These are phyloP conservation scores for Trachelus iudaicus DNA, from an alignment of 2,888 invertebrate species.

Conservation along the genomic window DNA sequence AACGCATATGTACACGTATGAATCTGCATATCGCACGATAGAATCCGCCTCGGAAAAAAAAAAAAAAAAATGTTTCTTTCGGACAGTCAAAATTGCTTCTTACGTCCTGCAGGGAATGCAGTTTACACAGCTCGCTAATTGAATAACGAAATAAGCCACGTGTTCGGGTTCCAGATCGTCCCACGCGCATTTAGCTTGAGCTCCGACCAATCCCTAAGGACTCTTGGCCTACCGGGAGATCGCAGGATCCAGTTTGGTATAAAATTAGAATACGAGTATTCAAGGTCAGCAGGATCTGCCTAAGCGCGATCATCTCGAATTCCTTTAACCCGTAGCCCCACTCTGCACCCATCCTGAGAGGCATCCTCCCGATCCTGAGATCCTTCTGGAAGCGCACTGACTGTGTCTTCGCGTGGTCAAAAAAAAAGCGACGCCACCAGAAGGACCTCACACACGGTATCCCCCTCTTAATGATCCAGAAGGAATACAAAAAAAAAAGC, in stretches of 20 bases:
- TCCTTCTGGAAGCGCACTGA: neutral
- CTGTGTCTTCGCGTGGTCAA: no score
- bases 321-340: neutral
- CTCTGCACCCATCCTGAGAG: neutral
- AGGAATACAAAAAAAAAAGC: neutral
- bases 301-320: slow-evolving; percentile 29
- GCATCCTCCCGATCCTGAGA: neutral
- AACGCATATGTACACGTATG: neutral
- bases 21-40: neutral
- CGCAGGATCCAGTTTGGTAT: slow-evolving; percentile 53
- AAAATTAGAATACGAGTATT: slow-evolving; percentile 49
- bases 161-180: neutral
- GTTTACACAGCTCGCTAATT: neutral
- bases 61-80: neutral
- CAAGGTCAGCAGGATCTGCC: slow-evolving; percentile 44
- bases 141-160: neutral
- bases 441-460: neutral
- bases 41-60: neutral
- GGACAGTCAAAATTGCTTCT: neutral
- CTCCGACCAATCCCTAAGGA: neutral
- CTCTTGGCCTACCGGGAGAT: slow-evolving; percentile 31
- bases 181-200: neutral
- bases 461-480: neutral
- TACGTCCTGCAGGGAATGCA: neutral
- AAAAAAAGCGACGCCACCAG: no score